Evolutionary conservation across 2,797 vertebrate species (phyloP).

Genomic region (Neomorphus geoffroyi): DNA sequence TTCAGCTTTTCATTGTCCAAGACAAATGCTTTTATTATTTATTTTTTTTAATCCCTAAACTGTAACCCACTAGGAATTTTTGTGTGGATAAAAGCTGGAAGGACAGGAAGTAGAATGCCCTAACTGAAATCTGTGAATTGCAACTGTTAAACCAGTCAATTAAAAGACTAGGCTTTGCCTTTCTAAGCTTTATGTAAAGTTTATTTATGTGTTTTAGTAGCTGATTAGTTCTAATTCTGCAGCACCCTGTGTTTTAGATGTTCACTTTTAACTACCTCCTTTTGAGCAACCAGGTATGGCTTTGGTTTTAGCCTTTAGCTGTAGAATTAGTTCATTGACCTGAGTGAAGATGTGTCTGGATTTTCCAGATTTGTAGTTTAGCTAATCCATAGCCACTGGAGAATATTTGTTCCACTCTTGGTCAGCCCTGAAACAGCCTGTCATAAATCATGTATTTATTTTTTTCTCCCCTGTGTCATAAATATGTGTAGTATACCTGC

Average conservation of each 20-base stretch:
- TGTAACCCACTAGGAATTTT: neutral
- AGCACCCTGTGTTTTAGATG: neutral
- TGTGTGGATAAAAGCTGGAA: neutral
- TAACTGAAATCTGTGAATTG: neutral
- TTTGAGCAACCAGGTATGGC: neutral
- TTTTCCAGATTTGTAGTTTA: neutral
- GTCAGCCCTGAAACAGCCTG: neutral
- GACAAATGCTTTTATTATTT: neutral
- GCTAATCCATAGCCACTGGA: neutral
- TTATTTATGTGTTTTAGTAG: neutral
- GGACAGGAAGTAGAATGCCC: neutral
- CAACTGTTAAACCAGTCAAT: neutral
- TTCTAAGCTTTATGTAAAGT: neutral
- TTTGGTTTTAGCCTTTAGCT: neutral
- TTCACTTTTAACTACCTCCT: neutral
- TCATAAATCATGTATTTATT: neutral
- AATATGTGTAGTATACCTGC: constrained; percentile 28
- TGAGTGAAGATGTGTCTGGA: neutral
- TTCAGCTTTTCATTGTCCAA: neutral
- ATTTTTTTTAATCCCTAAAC: neutral
- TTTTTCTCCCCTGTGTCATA: neutral
- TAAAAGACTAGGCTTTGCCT: neutral
- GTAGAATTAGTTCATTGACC: neutral
- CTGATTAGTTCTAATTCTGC: neutral
- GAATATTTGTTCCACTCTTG: neutral